Base-by-base conservation (phyloP, 1,140 invertebrate genomes). In the Triops longicaudatus region DNA sequence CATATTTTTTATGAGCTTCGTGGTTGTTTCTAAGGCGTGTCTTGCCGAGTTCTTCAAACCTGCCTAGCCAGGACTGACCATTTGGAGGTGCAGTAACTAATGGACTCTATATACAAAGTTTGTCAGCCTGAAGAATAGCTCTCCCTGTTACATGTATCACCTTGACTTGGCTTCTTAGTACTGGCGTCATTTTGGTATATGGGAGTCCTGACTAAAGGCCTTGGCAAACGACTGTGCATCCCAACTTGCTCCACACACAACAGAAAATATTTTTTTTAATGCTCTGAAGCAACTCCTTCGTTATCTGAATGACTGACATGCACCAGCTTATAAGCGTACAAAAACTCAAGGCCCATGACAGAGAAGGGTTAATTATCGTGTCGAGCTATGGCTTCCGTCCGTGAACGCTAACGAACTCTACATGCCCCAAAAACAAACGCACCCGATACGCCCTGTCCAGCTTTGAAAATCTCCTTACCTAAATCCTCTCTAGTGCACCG, bases 321-420 rank as follows among this genome's bases (percentile, higher is more conserved):
- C 50, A n/a, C 17, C 50, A 37, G 50, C 50, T 17, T 63, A 63
- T 63, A 22, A 6, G 17, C 22, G 14, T 44, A 44, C 43, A 63
- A 63, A 63, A 17, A 63, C 9, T 14, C 17, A 37, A 63, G 50
- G 17, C 50, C 10, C 50, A 63, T 63, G 50, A 63, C 50, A 17
- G 14, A 22, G 22, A 63, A 63, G 22, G 50, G n/a, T 63, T 63
- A 63, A 63, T 63, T 63, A 63, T 9, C 50, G 50, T 63, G 50
- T 63, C 50, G 50, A 63, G 50, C 50, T 63, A 63, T 63, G 50
- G 50, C 50, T 63, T 63, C 50, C 50, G 50, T 63, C 50, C 50
- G 50, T 63, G 22, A 63, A 63, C 22, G 50, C 50, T 63, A 63
- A 63, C 22, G 50, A 63, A 63, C 17, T 22, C 14, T 22, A 6